Conservation (phyloP, 2,888 invertebrate genomes). For the Coelinius sp. region DNA sequence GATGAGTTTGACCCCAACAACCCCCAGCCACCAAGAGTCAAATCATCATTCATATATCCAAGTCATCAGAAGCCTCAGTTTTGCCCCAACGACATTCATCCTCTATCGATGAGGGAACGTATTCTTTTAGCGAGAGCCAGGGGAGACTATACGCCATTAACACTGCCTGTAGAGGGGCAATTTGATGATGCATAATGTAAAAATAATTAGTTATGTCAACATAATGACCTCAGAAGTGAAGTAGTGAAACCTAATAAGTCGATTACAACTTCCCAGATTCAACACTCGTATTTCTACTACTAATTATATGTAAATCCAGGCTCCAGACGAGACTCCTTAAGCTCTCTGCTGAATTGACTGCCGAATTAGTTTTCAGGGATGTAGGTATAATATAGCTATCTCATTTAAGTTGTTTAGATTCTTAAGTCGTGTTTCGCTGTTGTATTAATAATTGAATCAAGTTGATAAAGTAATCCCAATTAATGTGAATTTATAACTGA, state of each 20-base stretch:
- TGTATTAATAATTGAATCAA: too few species aligned
- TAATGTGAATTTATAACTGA: too few species aligned
- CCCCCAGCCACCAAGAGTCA: conserved; percentile 39
- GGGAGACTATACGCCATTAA: conserved; percentile 1
- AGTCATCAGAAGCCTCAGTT: not conserved
- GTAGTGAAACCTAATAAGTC: not conserved
- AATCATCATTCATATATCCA: not conserved
- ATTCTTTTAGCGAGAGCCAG: not conserved
- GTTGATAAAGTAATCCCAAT: too few species aligned
- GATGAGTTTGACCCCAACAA: conserved; percentile 46
- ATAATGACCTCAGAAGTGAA: not conserved
- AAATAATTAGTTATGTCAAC: not conserved
- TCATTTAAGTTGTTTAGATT: too few species aligned
- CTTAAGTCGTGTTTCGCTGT: too few species aligned
- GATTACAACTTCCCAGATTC: not conserved
- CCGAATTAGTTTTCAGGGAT: too few species aligned
- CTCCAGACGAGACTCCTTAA: too few species aligned
- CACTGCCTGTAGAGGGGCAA: not conserved
- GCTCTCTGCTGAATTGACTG: too few species aligned
- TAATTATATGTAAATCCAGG: too few species aligned
- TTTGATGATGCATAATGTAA: not conserved
- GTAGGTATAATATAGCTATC: too few species aligned
- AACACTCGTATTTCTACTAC: not conserved
- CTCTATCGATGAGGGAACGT: conserved; percentile 31
- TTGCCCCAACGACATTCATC: conserved; percentile 3